Evolutionary conservation across 1,140 invertebrate species (phyloP).

Genomic region (Apis mellifera): DNA sequence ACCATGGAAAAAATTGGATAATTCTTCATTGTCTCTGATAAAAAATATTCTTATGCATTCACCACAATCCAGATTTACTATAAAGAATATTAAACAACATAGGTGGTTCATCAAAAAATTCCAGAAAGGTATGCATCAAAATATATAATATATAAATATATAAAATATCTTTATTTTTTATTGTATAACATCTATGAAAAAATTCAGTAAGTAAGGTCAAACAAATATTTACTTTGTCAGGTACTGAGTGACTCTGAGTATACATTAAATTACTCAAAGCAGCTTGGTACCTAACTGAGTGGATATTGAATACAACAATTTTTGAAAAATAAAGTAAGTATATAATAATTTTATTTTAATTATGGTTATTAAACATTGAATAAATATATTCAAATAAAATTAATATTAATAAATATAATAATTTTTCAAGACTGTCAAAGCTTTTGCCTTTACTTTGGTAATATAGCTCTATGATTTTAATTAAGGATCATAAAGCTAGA

Average conservation of each 20-base stretch:
- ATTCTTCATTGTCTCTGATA: constrained; percentile 87
- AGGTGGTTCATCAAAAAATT: constrained; percentile 89
- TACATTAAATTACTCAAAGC: constrained; percentile 79
- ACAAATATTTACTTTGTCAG: constrained; percentile 82
- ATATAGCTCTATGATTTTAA: constrained; percentile 81
- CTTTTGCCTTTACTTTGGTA: constrained; percentile 80
- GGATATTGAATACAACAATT: constrained; percentile 53
- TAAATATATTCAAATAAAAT: not conserved
- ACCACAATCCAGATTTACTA: constrained; percentile 84
- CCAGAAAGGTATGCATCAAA: constrained; percentile 67
- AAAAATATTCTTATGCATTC: constrained; percentile 87
- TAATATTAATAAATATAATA: not conserved
- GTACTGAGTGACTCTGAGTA: constrained; percentile 93
- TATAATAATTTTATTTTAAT: not conserved
- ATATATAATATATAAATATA: not conserved
- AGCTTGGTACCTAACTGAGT: constrained; percentile 81
- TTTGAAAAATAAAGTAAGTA: constrained; percentile 19
- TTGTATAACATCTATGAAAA: not conserved
- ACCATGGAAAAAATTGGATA: constrained; percentile 93
- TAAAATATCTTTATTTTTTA: not conserved
- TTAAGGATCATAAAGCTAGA: constrained; percentile 83
- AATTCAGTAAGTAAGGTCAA: not conserved
- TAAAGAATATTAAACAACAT: constrained; percentile 88
- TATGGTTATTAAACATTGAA: not conserved
- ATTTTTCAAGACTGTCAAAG: constrained; percentile 38